Evolutionary conservation across 2,113 vertebrate species (phyloP).

Genomic region (Microtus pennsylvanicus): DNA sequence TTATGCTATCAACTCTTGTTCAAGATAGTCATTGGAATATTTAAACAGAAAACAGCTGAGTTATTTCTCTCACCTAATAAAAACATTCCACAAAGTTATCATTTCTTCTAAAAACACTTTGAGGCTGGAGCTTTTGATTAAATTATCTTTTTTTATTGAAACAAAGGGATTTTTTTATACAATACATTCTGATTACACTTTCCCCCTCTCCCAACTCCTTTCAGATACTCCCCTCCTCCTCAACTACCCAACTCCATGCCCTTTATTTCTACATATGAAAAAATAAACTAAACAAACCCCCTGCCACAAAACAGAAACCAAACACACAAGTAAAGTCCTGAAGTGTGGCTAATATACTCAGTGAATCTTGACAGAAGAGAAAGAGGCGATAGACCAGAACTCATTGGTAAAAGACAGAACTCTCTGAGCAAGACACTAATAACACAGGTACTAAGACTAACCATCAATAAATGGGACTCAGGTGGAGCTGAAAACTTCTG

Average conservation of each 20-base stretch:
- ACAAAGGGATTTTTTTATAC: background rate
- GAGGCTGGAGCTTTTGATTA: background rate
- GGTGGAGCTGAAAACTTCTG: background rate
- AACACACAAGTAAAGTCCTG: background rate
- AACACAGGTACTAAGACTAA: background rate
- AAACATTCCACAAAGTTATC: conserved; percentile 16
- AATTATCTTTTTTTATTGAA: background rate
- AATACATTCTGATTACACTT: background rate
- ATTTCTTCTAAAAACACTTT: background rate
- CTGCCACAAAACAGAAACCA: background rate
- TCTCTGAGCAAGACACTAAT: background rate
- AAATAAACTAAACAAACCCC: too few relatives aligned
- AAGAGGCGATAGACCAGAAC: background rate
- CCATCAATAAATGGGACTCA: background rate
- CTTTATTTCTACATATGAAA: background rate
- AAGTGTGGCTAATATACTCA: background rate
- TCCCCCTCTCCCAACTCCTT: background rate
- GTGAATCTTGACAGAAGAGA: background rate
- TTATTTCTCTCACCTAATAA: background rate
- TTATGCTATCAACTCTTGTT: background rate
- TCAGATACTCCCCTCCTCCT: background rate
- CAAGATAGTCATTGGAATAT: background rate
- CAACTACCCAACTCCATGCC: background rate
- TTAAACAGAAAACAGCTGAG: background rate
- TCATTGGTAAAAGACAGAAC: background rate